Evolutionary conservation across 2,888 invertebrate genomes (phyloP), one percentile per base, ranked within the genome.

Genomic region (Galerucella nymphaeae): DNA sequence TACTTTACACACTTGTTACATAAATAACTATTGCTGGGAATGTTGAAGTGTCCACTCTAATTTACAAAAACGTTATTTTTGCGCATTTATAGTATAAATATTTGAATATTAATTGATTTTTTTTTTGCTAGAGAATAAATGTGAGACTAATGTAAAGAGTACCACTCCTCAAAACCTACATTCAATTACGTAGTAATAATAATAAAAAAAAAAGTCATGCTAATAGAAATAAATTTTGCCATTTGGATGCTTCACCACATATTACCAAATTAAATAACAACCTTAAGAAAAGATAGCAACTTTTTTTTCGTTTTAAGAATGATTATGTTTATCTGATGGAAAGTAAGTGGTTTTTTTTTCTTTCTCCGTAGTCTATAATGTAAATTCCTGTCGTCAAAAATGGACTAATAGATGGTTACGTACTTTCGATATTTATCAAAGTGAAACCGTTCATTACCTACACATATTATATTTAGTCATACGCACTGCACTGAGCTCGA

Each of bases 361-460:
- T 30, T 30, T 30, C 30, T 68, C 48, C 61, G 50, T 50, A 53
- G 16, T 61, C 59, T 68, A 45, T 61, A 66, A 68, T 68, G 58
- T 18, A 38, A 68, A 68, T 68, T 61, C 50, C 50, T 68, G 23
- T 16, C 59, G 45, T 68, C 67, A 68, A 68, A 68, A 68, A 68
- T 61, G 67, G 67, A 30, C 50, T 61, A 68, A 68, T 68, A 48
- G 58, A 42, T 38, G 48, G 67, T 61, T 45, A 38, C n/a, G 59
- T 68, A 68, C 67, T 68, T 68, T 68, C 67, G 67, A 68, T 68
- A 68, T 45, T 66, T 68, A 68, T 68, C 67, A 50, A 68, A 68
- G 67, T 68, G 67, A 68, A 68, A 68, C 58, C 58, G 67, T 61
- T 45, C 61, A 68, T 68, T 68, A n/a, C n/a, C n/a, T n/a, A 61